Base-by-base conservation (phyloP, 92 coral and sea anemone genomes). In the Chrysogorgia sp. region DNA sequence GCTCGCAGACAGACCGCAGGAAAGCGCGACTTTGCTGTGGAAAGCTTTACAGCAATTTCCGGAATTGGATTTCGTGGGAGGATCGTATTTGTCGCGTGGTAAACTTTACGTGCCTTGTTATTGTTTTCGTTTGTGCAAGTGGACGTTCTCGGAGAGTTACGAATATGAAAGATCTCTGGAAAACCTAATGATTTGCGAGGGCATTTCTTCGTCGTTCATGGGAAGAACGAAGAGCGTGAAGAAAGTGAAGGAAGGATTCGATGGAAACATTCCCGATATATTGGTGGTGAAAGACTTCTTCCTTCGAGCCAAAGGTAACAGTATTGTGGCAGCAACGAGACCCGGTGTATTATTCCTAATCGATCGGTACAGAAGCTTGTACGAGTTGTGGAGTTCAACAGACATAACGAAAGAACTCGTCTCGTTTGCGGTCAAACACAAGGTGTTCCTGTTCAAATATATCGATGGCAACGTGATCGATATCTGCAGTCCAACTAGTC, bases 11-110 rank as follows among this genome's bases (percentile, higher is more conserved):
- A 68, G 74, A 24, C 20, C 45, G 0, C 50, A 84, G 10, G 91
- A 87, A 61, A 80, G 85, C 58, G 34, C 63, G 0, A 67, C 70
- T 0, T 80, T 71, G 77, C 74, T 88, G 52, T 48, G 86, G 48
- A 70, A 88, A 47, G 86, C 88, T 20, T 50, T 88, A 45, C 77
- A 58, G 40, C 58, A 34, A 25, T 37, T 79, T 3, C 91, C 91
- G 0, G 88, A 83, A 35, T 41, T 87, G 33, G 91, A 83, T 62
- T 83, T 87, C 22, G 82, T 87, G n/a, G 84, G 91, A 43, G 91
- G 91, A 29, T 88, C 91, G 7, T 67, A 84, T 22, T 68, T 88
- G 43, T 19, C 57, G 0, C 33, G 15, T 1, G 76, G 56, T 5
- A 52, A 52, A 17, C 59, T 52, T 17, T 17, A 86, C 34, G 52